These are phyloP conservation scores for Phymastichus coffea DNA, from an alignment of 1,140 invertebrate genomes.

Conservation along the genomic window DNA sequence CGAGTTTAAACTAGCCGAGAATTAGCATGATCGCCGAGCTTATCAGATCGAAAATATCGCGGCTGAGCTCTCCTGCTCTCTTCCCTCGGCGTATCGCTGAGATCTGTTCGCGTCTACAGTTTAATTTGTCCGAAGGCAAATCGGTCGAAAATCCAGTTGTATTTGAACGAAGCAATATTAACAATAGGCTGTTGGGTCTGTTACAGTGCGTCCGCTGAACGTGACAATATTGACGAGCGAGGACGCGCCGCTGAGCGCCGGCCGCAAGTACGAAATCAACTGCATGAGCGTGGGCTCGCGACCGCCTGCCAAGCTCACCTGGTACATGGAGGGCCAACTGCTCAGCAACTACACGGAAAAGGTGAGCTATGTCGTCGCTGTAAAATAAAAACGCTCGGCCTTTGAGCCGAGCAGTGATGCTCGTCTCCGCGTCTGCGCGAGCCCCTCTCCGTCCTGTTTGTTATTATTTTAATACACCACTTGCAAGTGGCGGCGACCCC, in stretches of 20 bases:
- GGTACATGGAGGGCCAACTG: slow-evolving; percentile 75
- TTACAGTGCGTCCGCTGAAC: slow-evolving; percentile 74
- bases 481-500: neutral
- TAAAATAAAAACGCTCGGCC: too few relatives aligned
- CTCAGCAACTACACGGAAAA: slow-evolving; percentile 61
- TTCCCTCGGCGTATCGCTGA: too few relatives aligned
- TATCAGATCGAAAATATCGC: too few relatives aligned
- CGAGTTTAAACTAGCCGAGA: too few relatives aligned
- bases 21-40: too few relatives aligned
- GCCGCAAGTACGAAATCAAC: slow-evolving; percentile 72
- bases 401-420: neutral
- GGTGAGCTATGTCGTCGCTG: slow-evolving; percentile 52
- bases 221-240: slow-evolving; percentile 76
- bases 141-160: too few relatives aligned
- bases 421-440: neutral
- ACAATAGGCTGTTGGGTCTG: too few relatives aligned
- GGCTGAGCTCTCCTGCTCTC: too few relatives aligned
- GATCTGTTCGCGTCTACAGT: too few relatives aligned
- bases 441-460: neutral
- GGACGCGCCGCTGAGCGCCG: slow-evolving; percentile 75
- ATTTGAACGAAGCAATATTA: too few relatives aligned
- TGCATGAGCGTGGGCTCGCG: slow-evolving; percentile 79
- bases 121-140: too few relatives aligned
- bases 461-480: neutral
- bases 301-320: slow-evolving; percentile 75